phyloP scores from a whole-genome alignment of 2,797 vertebrate genomes.

The Hippopotamyrus pictus region DNA sequence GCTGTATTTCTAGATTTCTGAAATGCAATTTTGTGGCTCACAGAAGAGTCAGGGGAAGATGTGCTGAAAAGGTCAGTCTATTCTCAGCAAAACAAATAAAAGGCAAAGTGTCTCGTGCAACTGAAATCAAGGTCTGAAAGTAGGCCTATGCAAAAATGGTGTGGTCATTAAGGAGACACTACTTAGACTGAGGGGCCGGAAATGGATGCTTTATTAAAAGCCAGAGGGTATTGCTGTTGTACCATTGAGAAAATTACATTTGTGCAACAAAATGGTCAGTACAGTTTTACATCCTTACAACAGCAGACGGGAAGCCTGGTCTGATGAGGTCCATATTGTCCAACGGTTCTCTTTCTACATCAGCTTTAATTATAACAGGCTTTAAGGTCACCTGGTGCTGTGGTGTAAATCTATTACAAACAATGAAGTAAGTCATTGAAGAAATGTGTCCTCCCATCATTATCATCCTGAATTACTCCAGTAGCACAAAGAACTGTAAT shows the following conservation, averaged over 20 bases:
- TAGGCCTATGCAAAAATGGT: background rate
- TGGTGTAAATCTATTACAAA: background rate
- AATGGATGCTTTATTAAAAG: background rate
- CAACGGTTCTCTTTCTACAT: background rate
- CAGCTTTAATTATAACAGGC: background rate
- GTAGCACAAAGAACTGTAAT: background rate
- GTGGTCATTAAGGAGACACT: background rate
- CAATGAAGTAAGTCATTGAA: background rate
- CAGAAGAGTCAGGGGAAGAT: background rate
- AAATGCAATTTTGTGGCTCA: background rate
- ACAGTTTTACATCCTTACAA: background rate
- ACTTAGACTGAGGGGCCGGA: background rate
- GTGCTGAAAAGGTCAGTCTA: slow-evolving; percentile 14
- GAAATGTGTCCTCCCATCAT: background rate
- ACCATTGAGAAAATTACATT: background rate
- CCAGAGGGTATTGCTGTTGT: background rate
- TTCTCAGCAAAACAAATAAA: slow-evolving; percentile 7
- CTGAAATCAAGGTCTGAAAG: background rate
- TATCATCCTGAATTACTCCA: background rate
- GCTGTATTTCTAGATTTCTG: background rate
- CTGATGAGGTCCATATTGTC: background rate
- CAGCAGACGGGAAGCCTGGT: background rate
- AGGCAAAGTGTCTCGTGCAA: background rate
- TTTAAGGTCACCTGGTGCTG: background rate
- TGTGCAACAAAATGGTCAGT: background rate